Evolutionary conservation across 2,888 invertebrate species (phyloP), one percentile per base, ranked within the genome.

Genomic region (Heliconius hortense): DNA sequence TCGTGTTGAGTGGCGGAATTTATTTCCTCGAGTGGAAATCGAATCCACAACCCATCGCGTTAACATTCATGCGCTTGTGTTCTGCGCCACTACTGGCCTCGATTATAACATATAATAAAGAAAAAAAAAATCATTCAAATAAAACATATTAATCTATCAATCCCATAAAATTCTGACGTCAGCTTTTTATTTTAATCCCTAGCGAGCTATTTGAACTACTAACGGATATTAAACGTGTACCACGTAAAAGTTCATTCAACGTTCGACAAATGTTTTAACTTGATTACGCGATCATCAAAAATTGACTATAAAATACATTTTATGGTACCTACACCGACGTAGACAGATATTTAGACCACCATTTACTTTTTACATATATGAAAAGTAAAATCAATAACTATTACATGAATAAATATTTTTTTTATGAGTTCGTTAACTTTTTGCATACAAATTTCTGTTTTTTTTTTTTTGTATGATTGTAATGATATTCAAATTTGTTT

Each of bases 151-250:
- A 76, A 67, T 48, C 73, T 67, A 73, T 73, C 76, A 77, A 76
- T 76, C 76, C 72, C 78, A 64, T 73, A 71, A 63, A 74, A 74
- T 73, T 73, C 73, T 76, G 72, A 71, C 73, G 72, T 78, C 72
- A 78, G 71, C 75, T 77, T 76, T 79, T 78, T 72, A 77, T 79
- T 79, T 77, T 75, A 79, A 78, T 79, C 79, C 77, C 79, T 59
- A 63, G 70, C 39, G 73, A 76, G 77, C 77, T 77, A 75, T 80
- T 80, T 78, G 77, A 76, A 78, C 78, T 78, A 78, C 77, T 80
- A 79, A 80, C 78, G 79, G 73, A 76, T 79, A 79, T 80, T 79
- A 80, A 80, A 77, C 70, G 76, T 67, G 73, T 79, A 79, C 77
- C 75, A 76, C 76, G 78, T 76, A 76, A 77, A 80, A 74, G 76